Evolutionary conservation across 1,140 invertebrate species (phyloP).

Genomic region (Coenobita brevimanus): DNA sequence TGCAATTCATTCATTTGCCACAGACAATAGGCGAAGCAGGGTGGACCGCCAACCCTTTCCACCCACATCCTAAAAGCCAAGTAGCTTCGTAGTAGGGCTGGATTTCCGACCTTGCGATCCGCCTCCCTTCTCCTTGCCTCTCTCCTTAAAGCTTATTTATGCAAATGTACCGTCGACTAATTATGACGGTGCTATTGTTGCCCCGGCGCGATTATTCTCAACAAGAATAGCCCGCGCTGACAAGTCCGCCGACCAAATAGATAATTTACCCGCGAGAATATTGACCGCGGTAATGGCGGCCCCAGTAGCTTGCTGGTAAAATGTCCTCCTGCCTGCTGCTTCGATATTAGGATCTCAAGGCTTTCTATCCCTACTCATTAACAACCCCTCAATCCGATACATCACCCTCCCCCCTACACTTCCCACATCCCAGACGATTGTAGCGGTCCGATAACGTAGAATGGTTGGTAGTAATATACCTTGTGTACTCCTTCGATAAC

Average conservation of each 20-base stretch:
- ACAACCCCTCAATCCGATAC: no score
- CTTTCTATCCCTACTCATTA: no score
- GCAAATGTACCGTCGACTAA: slow-evolving; percentile 54
- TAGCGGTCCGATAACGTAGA: no score
- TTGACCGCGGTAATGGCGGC: no score
- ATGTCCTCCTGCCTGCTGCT: not conserved
- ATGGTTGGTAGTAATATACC: no score
- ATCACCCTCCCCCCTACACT: not conserved
- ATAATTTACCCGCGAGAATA: slow-evolving; percentile 29
- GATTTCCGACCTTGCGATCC: not conserved
- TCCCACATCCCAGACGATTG: not conserved
- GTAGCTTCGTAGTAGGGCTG: not conserved
- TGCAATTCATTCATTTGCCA: slow-evolving; percentile 53
- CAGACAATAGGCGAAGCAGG: slow-evolving; percentile 22
- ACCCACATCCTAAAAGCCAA: not conserved
- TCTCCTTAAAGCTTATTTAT: slow-evolving; percentile 57
- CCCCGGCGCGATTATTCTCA: slow-evolving; percentile 44
- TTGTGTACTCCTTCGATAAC: no score
- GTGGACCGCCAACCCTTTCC: not conserved
- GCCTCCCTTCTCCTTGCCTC: not conserved
- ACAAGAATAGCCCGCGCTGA: slow-evolving; percentile 52
- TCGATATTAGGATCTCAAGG: no score
- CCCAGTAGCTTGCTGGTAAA: no score
- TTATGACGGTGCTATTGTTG: slow-evolving; percentile 53
- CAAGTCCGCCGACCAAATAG: slow-evolving; percentile 30